These are phyloP conservation scores for Sebastes diaconus DNA, from an alignment of 2,797 vertebrate genomes.

Conservation along the genomic window DNA sequence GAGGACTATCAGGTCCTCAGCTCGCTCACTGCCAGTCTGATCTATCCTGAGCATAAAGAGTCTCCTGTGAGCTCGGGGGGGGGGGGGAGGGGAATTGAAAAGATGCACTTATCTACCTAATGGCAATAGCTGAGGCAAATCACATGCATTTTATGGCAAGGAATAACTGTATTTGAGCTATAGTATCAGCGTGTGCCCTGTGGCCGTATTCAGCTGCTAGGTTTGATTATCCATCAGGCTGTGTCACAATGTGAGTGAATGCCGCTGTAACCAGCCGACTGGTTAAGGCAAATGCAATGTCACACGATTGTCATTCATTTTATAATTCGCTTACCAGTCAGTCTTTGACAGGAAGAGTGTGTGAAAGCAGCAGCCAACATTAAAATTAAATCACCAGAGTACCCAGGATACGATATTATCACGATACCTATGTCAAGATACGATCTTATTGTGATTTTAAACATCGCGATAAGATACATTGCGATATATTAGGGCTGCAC, in stretches of 20 bases:
- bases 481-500: no score
- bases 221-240: conserved; percentile 62
- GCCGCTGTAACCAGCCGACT: conserved; percentile 47
- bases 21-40: conserved; percentile 64
- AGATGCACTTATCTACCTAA: conserved; percentile 78
- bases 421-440: no score
- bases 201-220: conserved; percentile 41
- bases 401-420: no score
- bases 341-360: conserved; percentile 48
- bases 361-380: conserved; percentile 58
- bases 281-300: conserved; percentile 48
- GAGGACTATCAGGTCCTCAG: conserved; percentile 74
- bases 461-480: no score
- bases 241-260: conserved; percentile 48
- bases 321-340: conserved; percentile 50
- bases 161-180: conserved; percentile 64
- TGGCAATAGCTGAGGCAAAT: conserved; percentile 72
- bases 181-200: conserved; percentile 42
- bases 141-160: conserved; percentile 66
- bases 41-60: conserved; percentile 70
- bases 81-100: conserved; percentile 50
- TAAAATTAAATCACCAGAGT: conserved; percentile 26
- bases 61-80: conserved; percentile 68
- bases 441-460: no score
- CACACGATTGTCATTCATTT: conserved; percentile 57